phyloP scores from a whole-genome alignment of 2,888 invertebrate genomes.

The Caenorhabditis virilis region DNA sequence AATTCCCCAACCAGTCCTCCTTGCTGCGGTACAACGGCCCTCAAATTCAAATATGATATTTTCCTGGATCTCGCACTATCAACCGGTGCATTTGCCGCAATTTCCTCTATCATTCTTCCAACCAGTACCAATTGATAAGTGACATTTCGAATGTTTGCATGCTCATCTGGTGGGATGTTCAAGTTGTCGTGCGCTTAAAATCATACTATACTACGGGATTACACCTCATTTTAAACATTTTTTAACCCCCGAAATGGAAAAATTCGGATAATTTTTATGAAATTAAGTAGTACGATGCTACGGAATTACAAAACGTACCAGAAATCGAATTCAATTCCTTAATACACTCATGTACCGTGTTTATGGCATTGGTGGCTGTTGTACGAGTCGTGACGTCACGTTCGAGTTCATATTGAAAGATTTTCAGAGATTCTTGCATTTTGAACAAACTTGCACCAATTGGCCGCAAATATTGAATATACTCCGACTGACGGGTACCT shows the following conservation, averaged over 20 bases:
- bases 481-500: constrained; percentile 50
- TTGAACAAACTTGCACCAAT: constrained; percentile 40
- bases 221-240: not conserved
- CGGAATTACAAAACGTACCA: too few relatives aligned
- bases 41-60: too few relatives aligned
- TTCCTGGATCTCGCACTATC: constrained; percentile 12
- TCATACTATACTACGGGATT: too few relatives aligned
- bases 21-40: too few relatives aligned
- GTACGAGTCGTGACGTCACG: constrained; percentile 33
- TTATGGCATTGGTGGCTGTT: too few relatives aligned
- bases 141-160: constrained; percentile 46
- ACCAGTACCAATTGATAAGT: constrained; percentile 43
- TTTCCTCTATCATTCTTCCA: constrained; percentile 38
- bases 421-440: constrained; percentile 40
- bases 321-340: constrained; percentile 36
- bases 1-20: too few relatives aligned
- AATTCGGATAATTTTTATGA: not conserved
- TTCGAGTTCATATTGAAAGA: constrained; percentile 44
- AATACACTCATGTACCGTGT: too few relatives aligned
- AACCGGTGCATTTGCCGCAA: constrained; percentile 11
- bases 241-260: not conserved
- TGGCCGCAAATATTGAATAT: constrained; percentile 44
- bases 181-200: constrained; percentile 43
- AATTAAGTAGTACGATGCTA: too few relatives aligned
- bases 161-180: constrained; percentile 55